phyloP scores from a whole-genome alignment of 2,888 invertebrate species.

The Aspidapion aeneum region DNA sequence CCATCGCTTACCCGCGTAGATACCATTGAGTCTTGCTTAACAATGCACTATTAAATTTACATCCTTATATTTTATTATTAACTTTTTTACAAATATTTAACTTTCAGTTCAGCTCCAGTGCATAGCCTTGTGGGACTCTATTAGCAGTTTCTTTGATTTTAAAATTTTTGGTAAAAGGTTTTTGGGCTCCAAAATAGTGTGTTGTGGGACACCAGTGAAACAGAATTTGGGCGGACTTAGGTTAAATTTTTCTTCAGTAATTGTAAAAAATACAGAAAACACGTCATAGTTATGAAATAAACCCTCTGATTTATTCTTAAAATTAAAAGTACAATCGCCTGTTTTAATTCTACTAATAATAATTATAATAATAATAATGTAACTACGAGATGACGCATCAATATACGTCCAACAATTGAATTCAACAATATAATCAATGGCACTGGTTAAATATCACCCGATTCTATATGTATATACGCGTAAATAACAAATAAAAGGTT shows the following conservation, averaged over 20 bases:
- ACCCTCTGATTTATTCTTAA: slow-evolving; percentile 50
- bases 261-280: not conserved
- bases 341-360: slow-evolving; percentile 45
- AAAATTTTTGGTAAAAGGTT: no score
- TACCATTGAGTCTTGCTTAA: not conserved
- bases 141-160: no score
- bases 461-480: slow-evolving; percentile 48
- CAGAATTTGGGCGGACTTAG: no score
- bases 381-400: slow-evolving; percentile 47
- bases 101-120: no score
- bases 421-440: slow-evolving; percentile 50
- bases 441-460: slow-evolving; percentile 53
- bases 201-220: no score
- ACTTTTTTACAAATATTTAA: no score
- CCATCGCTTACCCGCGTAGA: not conserved
- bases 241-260: no score
- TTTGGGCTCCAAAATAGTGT: no score
- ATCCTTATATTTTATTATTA: no score
- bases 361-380: slow-evolving; percentile 40
- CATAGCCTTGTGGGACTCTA: no score
- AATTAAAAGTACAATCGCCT: slow-evolving; percentile 46
- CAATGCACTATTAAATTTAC: not conserved
- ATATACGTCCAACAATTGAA: slow-evolving; percentile 49
- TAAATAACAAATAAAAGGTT: slow-evolving; percentile 45
- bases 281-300: slow-evolving; percentile 42